Conservation (phyloP, 2,888 invertebrate genomes). For the Pterostichus madidus region DNA sequence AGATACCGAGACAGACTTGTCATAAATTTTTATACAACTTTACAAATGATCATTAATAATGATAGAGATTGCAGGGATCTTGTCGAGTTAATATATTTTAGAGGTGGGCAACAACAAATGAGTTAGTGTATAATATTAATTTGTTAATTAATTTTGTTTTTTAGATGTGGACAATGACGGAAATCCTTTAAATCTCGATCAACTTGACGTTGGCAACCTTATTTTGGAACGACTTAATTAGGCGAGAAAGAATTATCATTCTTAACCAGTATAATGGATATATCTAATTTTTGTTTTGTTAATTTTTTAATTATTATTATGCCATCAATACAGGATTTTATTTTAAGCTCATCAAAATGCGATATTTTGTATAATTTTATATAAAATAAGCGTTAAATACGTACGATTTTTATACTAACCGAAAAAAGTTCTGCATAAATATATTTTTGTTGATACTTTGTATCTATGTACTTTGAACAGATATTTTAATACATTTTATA, state of each 20-base stretch:
- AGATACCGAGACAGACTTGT: conserved; percentile 78
- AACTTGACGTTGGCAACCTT: conserved; percentile 56
- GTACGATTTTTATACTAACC: too few species aligned
- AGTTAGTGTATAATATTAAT: not conserved
- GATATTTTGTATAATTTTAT: too few species aligned
- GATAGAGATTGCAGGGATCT: conserved; percentile 78
- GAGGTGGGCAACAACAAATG: conserved; percentile 76
- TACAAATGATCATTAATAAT: conserved; percentile 77
- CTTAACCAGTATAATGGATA: too few species aligned
- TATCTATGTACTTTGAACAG: too few species aligned
- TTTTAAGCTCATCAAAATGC: not conserved
- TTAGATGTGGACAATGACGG: conserved; percentile 58
- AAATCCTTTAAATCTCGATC: conserved; percentile 11
- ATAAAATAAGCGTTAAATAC: too few species aligned
- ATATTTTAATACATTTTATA: too few species aligned
- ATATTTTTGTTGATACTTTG: too few species aligned
- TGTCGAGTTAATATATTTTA: conserved; percentile 81
- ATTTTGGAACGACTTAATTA: conserved; percentile 46
- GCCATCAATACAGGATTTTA: too few species aligned
- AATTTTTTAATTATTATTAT: too few species aligned
- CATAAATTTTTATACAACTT: conserved; percentile 79
- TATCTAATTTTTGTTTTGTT: too few species aligned
- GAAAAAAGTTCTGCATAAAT: too few species aligned
- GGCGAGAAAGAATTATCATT: not conserved
- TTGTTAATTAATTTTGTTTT: conserved; percentile 6